Percentiles rank a stretch among this genome's conserved stretches.
Evolutionary conservation across 2,797 vertebrate genomes (phyloP).

Genomic region (Dendrocincla tyrannina): DNA sequence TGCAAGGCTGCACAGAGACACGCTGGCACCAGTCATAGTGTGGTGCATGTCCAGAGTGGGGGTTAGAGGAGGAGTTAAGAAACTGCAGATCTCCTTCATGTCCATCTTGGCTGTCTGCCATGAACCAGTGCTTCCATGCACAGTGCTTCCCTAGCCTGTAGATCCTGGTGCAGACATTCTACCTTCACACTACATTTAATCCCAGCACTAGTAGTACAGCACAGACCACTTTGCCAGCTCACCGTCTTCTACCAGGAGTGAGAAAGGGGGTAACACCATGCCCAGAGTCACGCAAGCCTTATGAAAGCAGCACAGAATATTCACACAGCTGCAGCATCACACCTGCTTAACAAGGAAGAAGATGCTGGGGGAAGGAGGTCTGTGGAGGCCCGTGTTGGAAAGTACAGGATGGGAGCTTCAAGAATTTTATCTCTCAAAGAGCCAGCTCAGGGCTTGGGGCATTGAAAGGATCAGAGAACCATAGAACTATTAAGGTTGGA

Average conservation of each 20-base stretch:
- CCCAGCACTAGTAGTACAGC: not conserved
- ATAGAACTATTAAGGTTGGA: not conserved
- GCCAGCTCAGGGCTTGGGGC: rapidly evolving
- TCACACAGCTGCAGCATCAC: not conserved
- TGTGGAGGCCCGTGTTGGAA: not conserved
- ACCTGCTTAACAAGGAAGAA: not conserved
- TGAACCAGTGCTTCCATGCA: not conserved
- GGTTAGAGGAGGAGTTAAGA: not conserved
- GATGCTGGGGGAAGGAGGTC: not conserved
- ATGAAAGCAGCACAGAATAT: not conserved
- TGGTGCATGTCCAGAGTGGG: not conserved
- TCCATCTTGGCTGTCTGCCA: not conserved
- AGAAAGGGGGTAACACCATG: rapidly evolving
- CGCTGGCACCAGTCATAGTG: rapidly evolving
- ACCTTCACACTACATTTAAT: not conserved
- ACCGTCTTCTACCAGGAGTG: not conserved
- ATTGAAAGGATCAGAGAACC: not conserved
- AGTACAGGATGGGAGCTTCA: not conserved
- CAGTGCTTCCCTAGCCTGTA: not conserved
- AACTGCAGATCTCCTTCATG: not conserved
- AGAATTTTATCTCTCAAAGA: not conserved
- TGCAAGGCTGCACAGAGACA: not conserved
- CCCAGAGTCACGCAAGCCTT: rapidly evolving
- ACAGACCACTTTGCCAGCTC: not conserved
- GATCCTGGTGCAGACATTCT: not conserved